phyloP scores from a whole-genome alignment of 2,888 invertebrate genomes.

The Craniophora ligustri region DNA sequence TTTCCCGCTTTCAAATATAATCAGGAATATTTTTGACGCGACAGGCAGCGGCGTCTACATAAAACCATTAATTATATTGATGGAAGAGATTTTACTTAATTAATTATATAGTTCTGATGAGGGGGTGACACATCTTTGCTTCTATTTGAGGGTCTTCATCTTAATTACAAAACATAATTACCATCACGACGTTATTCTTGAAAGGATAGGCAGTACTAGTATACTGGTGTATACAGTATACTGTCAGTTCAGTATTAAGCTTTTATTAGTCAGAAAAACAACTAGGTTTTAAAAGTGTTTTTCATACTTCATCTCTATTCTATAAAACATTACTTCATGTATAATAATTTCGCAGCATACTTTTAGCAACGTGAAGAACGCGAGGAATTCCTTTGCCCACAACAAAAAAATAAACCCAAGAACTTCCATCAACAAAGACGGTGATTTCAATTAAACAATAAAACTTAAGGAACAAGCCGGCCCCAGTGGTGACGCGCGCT shows the following conservation, averaged over 20 bases:
- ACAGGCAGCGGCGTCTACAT: background rate
- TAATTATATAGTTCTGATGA: conserved; percentile 9
- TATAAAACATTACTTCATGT: no score
- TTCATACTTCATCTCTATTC: no score
- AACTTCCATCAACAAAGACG: conserved; percentile 50
- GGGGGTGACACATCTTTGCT: conserved; percentile 4
- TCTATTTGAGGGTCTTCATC: background rate
- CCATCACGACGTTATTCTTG: no score
- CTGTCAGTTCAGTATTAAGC: no score
- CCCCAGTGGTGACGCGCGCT: conserved; percentile 35
- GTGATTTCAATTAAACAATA: conserved; percentile 58
- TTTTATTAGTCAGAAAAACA: no score
- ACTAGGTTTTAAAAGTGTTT: no score
- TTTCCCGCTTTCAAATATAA: background rate
- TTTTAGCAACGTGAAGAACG: background rate
- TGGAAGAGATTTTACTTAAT: conserved; percentile 19
- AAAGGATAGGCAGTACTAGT: no score
- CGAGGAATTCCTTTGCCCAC: conserved; percentile 16
- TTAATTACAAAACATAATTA: background rate
- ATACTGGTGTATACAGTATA: no score
- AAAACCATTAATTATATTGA: conserved; percentile 14
- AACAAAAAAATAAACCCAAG: conserved; percentile 41
- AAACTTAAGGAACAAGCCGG: conserved; percentile 48
- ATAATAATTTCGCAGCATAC: background rate
- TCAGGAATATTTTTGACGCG: background rate